Evolutionary conservation across 2,888 invertebrate species (phyloP), one percentile per base, ranked within the genome.

Genomic region (Drosophila seclusa): DNA sequence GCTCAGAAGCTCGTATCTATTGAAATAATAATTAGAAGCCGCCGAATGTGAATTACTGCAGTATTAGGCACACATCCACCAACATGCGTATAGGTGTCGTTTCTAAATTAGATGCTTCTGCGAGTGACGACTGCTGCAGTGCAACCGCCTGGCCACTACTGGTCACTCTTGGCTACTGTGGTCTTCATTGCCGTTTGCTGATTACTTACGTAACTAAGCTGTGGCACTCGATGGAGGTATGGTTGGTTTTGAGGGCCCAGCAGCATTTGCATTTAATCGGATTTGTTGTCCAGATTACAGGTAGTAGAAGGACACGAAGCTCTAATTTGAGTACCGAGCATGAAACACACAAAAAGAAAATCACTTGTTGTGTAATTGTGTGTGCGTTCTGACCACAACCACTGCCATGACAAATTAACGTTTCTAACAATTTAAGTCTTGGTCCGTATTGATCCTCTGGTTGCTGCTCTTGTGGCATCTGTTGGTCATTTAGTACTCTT

Each of bases 171-270:
- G 40, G 59, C 48, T 63, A 72, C 65, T 68, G 68, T 45, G 65
- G 49, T 42, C 58, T 62, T 63, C 67, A 49, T 61, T 71, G 21
- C 57, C 68, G 66, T 36, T 16, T 74, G 74, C 77, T 87, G 79
- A 84, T 87, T 84, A 82, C 85, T 86, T 86, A 86, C 85, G 89
- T 80, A 86, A 86, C 87, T 89, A 89, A 86, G 87, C 85, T 85
- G 77, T 74, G 57, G 66, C 65, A 54, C 54, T 70, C 24, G 52
- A 21, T 59, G 66, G 68, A 32, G 53, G 49, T 24, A 31, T 16
- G n/a, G 36, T n/a, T 55, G 55, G 49, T 29, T 36, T 40, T 59
- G 55, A 70, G 53, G 31, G 64, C 52, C 66, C 58, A 64, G 58
- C 63, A 68, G 71, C 80, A 89, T 88, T 88, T 87, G 87, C 87